phyloP scores from a whole-genome alignment of 2,113 vertebrate genomes.

The Beaufortia kweichowensis region DNA sequence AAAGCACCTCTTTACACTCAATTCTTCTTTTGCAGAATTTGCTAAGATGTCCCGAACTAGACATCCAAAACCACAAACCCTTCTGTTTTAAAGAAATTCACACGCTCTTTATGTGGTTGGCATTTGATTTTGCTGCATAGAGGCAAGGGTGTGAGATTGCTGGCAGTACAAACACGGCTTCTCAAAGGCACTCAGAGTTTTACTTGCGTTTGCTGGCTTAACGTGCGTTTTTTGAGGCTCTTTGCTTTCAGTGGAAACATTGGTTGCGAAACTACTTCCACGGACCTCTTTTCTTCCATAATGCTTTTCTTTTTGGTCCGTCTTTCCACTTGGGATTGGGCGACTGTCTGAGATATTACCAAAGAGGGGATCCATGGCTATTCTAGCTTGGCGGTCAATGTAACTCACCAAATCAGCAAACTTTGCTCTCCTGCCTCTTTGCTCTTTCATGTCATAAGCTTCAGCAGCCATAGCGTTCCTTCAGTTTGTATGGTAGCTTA shows the following conservation, averaged over 20 bases:
- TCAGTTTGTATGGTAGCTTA: conserved; percentile 33
- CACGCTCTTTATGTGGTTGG: neutral
- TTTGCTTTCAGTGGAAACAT: neutral
- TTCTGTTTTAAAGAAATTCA: conserved; percentile 34
- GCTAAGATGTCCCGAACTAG: conserved; percentile 22
- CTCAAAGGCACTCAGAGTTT: neutral
- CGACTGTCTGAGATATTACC: too few species aligned
- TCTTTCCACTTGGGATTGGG: neutral
- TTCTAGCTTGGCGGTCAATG: neutral
- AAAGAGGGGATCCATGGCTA: conserved; percentile 2
- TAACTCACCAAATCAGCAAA: conserved; percentile 15
- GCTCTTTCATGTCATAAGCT: conserved; percentile 12
- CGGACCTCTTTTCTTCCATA: neutral
- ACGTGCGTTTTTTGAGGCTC: neutral
- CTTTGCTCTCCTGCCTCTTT: conserved; percentile 3
- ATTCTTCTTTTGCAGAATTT: conserved; percentile 26
- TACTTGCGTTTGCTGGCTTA: neutral
- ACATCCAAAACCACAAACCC: conserved; percentile 50
- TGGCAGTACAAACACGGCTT: conserved; percentile 22
- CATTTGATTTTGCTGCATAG: conserved; percentile 31
- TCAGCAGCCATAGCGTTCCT: conserved; percentile 1
- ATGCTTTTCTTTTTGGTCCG: neutral
- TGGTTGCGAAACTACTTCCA: conserved; percentile 2
- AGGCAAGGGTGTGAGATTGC: neutral
- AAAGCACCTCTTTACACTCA: conserved; percentile 10